A percentile compares a stretch with the other conserved stretches of the same genome.
Conservation (phyloP, 2,797 vertebrate genomes). For the Fistularia commersonii region DNA sequence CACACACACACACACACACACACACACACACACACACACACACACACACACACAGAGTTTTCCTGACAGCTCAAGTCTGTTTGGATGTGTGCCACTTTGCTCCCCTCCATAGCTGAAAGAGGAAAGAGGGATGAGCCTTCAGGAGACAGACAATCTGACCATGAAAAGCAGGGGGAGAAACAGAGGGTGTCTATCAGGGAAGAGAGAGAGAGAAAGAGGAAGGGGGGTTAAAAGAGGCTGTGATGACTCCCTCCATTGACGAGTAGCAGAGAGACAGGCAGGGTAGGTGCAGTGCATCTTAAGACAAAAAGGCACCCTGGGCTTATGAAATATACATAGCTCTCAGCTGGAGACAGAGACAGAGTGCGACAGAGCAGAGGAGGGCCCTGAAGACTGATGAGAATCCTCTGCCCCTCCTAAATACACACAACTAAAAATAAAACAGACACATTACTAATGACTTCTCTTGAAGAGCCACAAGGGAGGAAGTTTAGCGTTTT, state of each 20-base stretch:
- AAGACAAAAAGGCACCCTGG: constrained; percentile 71
- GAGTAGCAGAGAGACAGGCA: constrained; percentile 62
- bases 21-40: too few species aligned
- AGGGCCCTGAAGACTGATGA: constrained; percentile 63
- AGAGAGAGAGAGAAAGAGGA: constrained; percentile 31
- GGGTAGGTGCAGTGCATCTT: constrained; percentile 54
- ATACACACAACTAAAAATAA: constrained; percentile 60
- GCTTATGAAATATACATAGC: constrained; percentile 77
- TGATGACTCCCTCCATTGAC: constrained; percentile 63
- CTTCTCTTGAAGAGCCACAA: constrained; percentile 42
- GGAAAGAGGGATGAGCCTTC: constrained; percentile 53
- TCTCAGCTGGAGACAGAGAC: constrained; percentile 67
- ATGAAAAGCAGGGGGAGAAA: constrained; percentile 64
- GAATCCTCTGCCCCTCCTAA: constrained; percentile 20
- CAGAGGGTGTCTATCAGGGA: constrained; percentile 60
- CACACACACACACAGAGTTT: constrained; percentile 25
- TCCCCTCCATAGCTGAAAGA: constrained; percentile 42
- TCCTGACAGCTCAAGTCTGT: constrained; percentile 61
- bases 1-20: constrained; percentile 16
- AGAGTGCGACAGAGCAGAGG: constrained; percentile 58
- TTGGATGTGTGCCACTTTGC: constrained; percentile 52
- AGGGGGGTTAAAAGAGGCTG: constrained; percentile 52
- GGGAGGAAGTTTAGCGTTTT: constrained; percentile 21
- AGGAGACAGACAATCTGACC: constrained; percentile 63
- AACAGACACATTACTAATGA: constrained; percentile 57